Evolutionary conservation across 2,113 vertebrate species (phyloP).

Genomic region (Actenoides hombroni): DNA sequence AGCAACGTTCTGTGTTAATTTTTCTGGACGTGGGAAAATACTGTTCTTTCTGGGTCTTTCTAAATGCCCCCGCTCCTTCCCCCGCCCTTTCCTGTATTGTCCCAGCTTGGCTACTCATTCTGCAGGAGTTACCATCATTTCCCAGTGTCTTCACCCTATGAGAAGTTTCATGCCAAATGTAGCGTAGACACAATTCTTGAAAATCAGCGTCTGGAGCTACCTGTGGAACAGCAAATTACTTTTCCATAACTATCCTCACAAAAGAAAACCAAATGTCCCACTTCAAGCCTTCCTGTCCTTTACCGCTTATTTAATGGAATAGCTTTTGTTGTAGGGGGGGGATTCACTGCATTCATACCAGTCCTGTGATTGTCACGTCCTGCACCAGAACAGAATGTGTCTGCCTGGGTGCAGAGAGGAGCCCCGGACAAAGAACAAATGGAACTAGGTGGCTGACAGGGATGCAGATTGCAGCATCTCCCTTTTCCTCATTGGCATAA

Average conservation of each 20-base stretch:
- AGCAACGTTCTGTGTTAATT: neutral
- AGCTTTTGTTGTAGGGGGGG: neutral
- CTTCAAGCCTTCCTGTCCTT: neutral
- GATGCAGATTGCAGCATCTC: neutral
- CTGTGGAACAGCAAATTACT: slow-evolving; percentile 2
- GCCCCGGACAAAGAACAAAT: neutral
- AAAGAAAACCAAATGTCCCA: neutral
- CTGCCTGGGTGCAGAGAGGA: neutral
- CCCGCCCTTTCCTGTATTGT: neutral
- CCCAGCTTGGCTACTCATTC: neutral
- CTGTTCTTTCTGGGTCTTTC: neutral
- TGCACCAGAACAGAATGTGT: neutral
- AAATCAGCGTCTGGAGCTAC: neutral
- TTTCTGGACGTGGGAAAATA: neutral
- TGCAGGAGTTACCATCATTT: neutral
- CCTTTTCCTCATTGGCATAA: neutral
- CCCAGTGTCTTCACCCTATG: neutral
- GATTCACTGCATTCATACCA: neutral
- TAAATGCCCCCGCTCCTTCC: neutral
- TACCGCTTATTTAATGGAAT: neutral
- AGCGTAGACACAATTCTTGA: neutral
- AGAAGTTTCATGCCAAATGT: neutral
- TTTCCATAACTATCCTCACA: neutral
- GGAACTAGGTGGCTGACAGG: neutral
- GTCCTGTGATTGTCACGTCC: neutral